Conservation (phyloP, 2,797 vertebrate genomes). For the Botia almorhae region DNA sequence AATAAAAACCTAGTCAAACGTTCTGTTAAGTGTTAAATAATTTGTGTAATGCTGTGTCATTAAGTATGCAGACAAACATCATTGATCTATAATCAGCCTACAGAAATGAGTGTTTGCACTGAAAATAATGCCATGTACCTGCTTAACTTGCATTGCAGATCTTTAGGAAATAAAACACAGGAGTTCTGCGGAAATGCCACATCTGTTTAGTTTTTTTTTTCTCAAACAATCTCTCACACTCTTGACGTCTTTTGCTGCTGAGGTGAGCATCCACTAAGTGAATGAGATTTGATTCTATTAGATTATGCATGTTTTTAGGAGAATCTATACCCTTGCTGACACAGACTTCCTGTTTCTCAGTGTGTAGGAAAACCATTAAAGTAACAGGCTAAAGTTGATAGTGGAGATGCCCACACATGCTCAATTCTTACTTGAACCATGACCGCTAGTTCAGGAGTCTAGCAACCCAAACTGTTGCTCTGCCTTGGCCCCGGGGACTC, state of each 20-base stretch:
- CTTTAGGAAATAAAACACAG: background rate
- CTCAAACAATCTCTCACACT: constrained; percentile 1
- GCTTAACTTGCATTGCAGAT: too few relatives aligned
- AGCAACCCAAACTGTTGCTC: constrained; percentile 23
- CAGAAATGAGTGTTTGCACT: too few relatives aligned
- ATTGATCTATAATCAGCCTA: too few relatives aligned
- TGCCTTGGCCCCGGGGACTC: constrained; percentile 25
- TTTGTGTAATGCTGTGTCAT: too few relatives aligned
- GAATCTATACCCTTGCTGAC: constrained; percentile 6
- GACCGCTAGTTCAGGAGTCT: constrained; percentile 18
- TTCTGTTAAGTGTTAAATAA: too few relatives aligned
- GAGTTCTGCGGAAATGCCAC: background rate
- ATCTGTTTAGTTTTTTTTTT: background rate
- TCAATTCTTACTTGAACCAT: constrained; percentile 36
- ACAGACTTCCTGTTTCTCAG: constrained; percentile 27
- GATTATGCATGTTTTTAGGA: constrained; percentile 6
- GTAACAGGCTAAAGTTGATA: constrained; percentile 37
- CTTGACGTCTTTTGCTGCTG: background rate
- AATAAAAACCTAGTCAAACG: too few relatives aligned
- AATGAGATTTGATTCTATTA: constrained; percentile 21
- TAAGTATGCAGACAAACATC: too few relatives aligned
- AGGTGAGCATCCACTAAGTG: background rate
- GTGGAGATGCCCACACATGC: constrained; percentile 7
- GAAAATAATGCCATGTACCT: too few relatives aligned
- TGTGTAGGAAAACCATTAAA: background rate